Percentiles rank a stretch among this genome's conserved stretches.
Conservation (phyloP, 2,113 vertebrate species). For the Girardinichthys multiradiatus region DNA sequence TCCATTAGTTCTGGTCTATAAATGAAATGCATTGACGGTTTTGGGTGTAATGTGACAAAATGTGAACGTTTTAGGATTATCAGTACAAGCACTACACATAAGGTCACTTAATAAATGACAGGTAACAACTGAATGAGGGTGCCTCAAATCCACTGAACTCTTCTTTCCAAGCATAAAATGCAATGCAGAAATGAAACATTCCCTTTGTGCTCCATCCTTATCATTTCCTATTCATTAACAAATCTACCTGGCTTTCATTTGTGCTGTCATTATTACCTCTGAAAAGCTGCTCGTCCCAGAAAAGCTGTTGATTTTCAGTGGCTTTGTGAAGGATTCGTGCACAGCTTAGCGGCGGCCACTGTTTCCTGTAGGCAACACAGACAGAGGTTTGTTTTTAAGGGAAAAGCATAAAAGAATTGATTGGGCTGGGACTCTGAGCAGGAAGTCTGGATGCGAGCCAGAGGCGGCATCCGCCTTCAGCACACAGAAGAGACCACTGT, state of each 20-base stretch:
- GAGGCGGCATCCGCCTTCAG: constrained; percentile 58
- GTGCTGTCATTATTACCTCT: constrained; percentile 18
- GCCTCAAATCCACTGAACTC: background rate
- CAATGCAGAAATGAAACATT: background rate
- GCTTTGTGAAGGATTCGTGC: constrained; percentile 36
- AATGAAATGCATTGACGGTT: background rate
- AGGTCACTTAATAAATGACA: background rate
- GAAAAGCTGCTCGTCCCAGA: constrained; percentile 16
- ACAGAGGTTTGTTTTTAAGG: constrained; percentile 68
- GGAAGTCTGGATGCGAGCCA: constrained; percentile 74
- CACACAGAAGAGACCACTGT: constrained; percentile 69
- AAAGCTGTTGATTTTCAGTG: constrained; percentile 47
- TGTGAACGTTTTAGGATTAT: background rate
- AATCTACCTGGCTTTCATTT: constrained; percentile 4
- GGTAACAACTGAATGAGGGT: background rate
- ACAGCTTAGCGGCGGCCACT: constrained; percentile 59
- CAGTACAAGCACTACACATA: background rate
- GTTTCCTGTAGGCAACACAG: constrained; percentile 65
- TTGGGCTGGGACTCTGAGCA: constrained; percentile 74
- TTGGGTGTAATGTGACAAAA: background rate
- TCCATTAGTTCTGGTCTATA: no score
- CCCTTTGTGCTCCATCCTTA: background rate
- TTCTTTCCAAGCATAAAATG: constrained; percentile 6
- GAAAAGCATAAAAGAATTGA: constrained; percentile 70
- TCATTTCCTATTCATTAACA: constrained; percentile 21